phyloP scores from a whole-genome alignment of 2,888 invertebrate genomes.

The Aethes cnicana region DNA sequence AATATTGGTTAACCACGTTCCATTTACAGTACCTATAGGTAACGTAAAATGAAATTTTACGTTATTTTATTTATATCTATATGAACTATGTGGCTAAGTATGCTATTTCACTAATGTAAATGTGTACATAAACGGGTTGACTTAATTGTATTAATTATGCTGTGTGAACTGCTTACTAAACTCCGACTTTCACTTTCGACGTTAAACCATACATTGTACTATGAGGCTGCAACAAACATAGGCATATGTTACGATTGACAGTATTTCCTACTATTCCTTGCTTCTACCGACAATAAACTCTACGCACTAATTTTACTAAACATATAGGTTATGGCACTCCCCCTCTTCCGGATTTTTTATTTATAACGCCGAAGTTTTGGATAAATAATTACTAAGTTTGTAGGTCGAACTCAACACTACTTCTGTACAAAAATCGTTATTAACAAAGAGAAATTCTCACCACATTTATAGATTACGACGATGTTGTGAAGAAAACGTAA shows the following conservation, averaged over 20 bases:
- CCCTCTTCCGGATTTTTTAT: background rate
- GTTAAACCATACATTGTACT: conserved; percentile 13
- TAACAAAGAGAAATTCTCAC: too few species aligned
- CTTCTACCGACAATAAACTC: conserved; percentile 8
- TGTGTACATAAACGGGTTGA: conserved; percentile 1
- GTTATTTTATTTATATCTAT: conserved; percentile 10
- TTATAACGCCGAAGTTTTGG: background rate
- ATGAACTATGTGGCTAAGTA: conserved; percentile 6
- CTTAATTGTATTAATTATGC: conserved; percentile 11
- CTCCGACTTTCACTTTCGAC: conserved; percentile 12
- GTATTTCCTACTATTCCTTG: conserved; percentile 1
- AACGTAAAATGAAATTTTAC: too few species aligned
- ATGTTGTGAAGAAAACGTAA: too few species aligned
- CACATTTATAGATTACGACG: too few species aligned
- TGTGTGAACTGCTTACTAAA: conserved; percentile 12
- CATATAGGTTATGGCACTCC: conserved; percentile 16
- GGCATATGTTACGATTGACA: background rate
- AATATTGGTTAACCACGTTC: too few species aligned
- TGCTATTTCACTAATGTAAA: background rate
- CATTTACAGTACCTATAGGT: too few species aligned
- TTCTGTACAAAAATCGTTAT: too few species aligned
- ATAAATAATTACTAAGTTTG: background rate
- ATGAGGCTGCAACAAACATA: conserved; percentile 3
- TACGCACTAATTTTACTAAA: conserved; percentile 1
- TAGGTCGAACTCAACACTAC: too few species aligned